Base-by-base conservation (phyloP, 1,140 invertebrate species). In the Sweltsa coloradensis region DNA sequence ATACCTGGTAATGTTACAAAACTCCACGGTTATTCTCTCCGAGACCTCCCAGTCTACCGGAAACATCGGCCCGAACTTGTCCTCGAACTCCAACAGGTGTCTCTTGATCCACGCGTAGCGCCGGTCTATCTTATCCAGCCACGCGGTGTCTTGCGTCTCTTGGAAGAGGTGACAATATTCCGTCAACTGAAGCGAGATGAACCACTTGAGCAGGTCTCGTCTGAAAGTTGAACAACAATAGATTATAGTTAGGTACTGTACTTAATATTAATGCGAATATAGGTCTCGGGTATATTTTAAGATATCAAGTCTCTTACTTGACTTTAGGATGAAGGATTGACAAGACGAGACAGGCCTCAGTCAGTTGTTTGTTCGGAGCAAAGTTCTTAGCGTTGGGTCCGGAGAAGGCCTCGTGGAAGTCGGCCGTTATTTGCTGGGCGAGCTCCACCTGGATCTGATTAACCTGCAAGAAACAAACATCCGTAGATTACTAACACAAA, bases 101-200 rank as follows among this genome's bases (percentile, higher is more conserved):
- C 85, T 77, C 60, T 98, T 97, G n/a, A 98, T 81, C 96, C 96
- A 99, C 1, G 83, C 79, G 66, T 94, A 97, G 25, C 96, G 72
- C 47, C 88, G 81, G 64, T 99, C 94, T 29, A 99, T 79, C 69
- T 95, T 95, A 60, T 97, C 89, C 29, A 99, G 65, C 95, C 96
- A 98, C 1, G 91, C 89, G 27, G 81, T 81, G 65, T 98, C 95
- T 67, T 97, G 91, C 63, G 89, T 89, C 56, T 92, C 85, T 51
- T 91, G 83, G 69, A 97, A 99, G 27, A 99, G 67, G 56, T 96
- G 89, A 19, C 76, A 72, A 61, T 99, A 99, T 64, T 99, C 96
- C 60, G 89, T 77, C 3, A 97, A 66, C 63, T 95, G 89, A 29
- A 72, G 59, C 51, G 79, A 74, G 3, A 98, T 83, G 68, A 97